Base-by-base conservation (phyloP, 1,140 invertebrate species). In the Papilio glaucus region DNA sequence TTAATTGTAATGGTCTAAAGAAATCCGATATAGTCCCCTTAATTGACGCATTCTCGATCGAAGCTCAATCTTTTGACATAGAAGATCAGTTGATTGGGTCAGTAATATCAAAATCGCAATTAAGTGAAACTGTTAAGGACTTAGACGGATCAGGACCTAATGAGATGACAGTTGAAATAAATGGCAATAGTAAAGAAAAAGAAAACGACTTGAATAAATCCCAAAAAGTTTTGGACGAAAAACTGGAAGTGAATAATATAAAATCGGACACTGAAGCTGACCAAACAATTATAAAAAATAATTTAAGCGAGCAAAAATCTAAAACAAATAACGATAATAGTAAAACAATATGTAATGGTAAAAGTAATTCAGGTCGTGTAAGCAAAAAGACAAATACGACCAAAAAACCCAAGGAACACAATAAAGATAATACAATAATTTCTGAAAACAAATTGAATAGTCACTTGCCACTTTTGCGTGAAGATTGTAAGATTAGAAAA, bases 151-250 rank as follows among this genome's bases (percentile, higher is more conserved):
- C 18, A 21, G 45, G 10, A 18, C 18, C 45, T 21, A 49, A 21
- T 8, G 45, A 21, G 3, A 24, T 21, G 9, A 26, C 21, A 4
- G 10, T 57, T 57, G 67, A 57, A 21, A n/a, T 33, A 37, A 63
- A 49, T 18, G 60, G 60, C 18, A 72, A 33, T 21, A 6, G 49
- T 37, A 8, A 72, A 37, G 10, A 72, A 53, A 29, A 71, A 67
- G 39, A 38, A 72, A 77, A 62, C 61, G 21, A 57, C 49, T 70
- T 69, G 60, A 62, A 45, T 24, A 9, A 72, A 60, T 13, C 63
- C 29, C 61, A 69, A 57, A 26, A 57, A 39, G n/a, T 60, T 10
- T 26, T 38, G 33, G 21, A 12, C 10, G 15, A 57, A 70, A 26
- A 21, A 13, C 10, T 26, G 12, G 45, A 69, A 15, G 38, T 21